Base-by-base conservation (phyloP, 2,797 vertebrate genomes). In the Clarias platycephalus region DNA sequence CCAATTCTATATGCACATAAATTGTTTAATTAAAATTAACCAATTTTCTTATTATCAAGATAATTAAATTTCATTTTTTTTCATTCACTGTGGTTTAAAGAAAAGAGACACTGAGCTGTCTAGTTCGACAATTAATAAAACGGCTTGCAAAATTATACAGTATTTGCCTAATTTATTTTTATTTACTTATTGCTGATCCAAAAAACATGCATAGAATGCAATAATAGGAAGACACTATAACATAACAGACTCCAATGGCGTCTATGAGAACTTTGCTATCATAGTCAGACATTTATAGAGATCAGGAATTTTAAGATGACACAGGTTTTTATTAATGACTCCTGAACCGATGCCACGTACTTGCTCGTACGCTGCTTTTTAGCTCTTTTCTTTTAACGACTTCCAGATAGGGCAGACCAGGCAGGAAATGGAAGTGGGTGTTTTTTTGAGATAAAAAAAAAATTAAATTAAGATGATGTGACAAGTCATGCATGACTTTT, bases 241-340 rank as follows among this genome's bases (percentile, higher is more conserved):
- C 31, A 28, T 78, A 62, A 40, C 6, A 40, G 37, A 44, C 64
- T 75, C 57, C 22, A 82, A 78, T 28, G 82, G 26, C 63, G 79
- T 57, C 71, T 81, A 64, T 87, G 78, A 85, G 77, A 88, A 84
- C 84, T n/a, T n/a, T n/a, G n/a, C n/a, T n/a, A n/a, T n/a, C n/a
- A n/a, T n/a, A n/a, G n/a, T n/a, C n/a, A n/a, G 79, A 53, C 64
- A 86, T 81, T 88, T 88, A 88, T 70, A 60, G 72, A 66, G 57
- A 83, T 86, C 58, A 83, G 44, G 81, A 71, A 88, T 86, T 84
- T 86, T 82, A 86, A 83, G 70, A 87, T 77, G 40, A 89, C 83
- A 86, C 84, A 53, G 85, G 58, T 58, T 87, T 40, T 87, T 82
- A 87, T 75, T 86, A 87, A 89, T 87, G 49, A 79, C 53, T 80